Conservation (phyloP, 2,888 invertebrate species). For the Coelogynopora nodosa region DNA sequence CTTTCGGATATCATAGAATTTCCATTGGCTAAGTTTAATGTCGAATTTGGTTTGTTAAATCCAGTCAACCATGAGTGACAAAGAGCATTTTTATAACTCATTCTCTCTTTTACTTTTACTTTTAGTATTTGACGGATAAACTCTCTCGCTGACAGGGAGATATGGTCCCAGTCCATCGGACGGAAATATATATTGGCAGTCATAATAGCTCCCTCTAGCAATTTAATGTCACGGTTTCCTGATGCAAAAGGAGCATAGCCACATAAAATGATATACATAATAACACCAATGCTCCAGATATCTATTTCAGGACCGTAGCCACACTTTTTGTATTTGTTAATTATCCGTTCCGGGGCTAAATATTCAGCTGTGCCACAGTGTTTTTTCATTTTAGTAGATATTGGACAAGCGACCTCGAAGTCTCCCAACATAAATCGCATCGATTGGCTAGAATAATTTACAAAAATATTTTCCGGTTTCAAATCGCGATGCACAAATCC, state of each 20-base stretch:
- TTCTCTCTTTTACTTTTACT: background rate
- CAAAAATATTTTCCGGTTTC: constrained; percentile 35
- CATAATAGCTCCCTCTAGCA: background rate
- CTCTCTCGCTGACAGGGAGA: background rate
- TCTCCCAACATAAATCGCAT: background rate
- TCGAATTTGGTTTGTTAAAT: too few relatives aligned
- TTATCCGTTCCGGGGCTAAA: background rate
- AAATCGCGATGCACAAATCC: constrained; percentile 31
- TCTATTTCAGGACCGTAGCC: background rate
- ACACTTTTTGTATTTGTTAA: background rate
- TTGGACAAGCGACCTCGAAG: background rate
- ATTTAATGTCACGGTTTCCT: background rate
- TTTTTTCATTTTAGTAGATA: background rate
- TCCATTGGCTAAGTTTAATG: too few relatives aligned
- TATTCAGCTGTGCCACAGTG: background rate
- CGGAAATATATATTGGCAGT: background rate
- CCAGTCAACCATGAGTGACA: background rate
- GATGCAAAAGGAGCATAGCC: background rate
- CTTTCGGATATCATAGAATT: too few relatives aligned
- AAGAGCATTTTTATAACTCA: background rate
- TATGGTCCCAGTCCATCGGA: background rate
- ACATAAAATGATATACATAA: background rate
- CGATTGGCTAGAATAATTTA: background rate
- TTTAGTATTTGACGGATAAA: background rate
- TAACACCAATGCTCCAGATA: background rate